phyloP scores from a whole-genome alignment of 2,888 invertebrate genomes.

The Lomographa bimaculata region DNA sequence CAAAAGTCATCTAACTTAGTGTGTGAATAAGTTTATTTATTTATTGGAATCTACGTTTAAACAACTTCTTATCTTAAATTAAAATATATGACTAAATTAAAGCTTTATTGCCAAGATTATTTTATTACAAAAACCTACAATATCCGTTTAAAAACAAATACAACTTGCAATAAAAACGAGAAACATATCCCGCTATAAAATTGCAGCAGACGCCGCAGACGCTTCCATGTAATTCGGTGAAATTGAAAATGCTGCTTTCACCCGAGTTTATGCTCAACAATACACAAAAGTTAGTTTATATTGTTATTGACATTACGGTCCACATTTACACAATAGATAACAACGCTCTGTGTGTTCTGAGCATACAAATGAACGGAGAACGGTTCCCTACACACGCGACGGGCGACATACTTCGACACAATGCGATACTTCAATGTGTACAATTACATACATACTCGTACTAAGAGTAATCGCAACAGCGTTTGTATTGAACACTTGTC shows the following conservation, averaged over 20 bases:
- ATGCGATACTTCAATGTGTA: slow-evolving; percentile 39
- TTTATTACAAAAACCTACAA: too few species aligned
- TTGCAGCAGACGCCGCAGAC: background rate
- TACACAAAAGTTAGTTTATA: slow-evolving; percentile 24
- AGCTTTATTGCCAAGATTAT: too few species aligned
- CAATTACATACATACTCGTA: slow-evolving; percentile 14
- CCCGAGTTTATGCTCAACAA: slow-evolving; percentile 11
- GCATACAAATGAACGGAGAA: slow-evolving; percentile 66
- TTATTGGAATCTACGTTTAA: too few species aligned
- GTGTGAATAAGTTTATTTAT: too few species aligned
- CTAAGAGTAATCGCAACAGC: slow-evolving; percentile 18
- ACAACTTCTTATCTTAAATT: too few species aligned
- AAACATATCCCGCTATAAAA: slow-evolving; percentile 1
- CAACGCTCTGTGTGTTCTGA: slow-evolving; percentile 36
- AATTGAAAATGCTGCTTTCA: slow-evolving; percentile 27
- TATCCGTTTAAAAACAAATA: too few species aligned
- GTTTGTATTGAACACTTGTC: slow-evolving; percentile 15
- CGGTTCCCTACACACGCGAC: slow-evolving; percentile 47
- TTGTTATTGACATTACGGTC: slow-evolving; percentile 59
- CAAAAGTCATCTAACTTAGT: too few species aligned
- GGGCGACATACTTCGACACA: slow-evolving; percentile 52
- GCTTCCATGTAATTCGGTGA: slow-evolving; percentile 13
- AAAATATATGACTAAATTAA: too few species aligned
- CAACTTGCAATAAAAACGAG: too few species aligned
- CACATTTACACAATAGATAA: slow-evolving; percentile 70